A percentile compares a stretch with the other conserved stretches of the same genome.
These are phyloP conservation scores for Rhynchotus rufescens DNA, from an alignment of 2,797 vertebrate genomes.

Conservation along the genomic window DNA sequence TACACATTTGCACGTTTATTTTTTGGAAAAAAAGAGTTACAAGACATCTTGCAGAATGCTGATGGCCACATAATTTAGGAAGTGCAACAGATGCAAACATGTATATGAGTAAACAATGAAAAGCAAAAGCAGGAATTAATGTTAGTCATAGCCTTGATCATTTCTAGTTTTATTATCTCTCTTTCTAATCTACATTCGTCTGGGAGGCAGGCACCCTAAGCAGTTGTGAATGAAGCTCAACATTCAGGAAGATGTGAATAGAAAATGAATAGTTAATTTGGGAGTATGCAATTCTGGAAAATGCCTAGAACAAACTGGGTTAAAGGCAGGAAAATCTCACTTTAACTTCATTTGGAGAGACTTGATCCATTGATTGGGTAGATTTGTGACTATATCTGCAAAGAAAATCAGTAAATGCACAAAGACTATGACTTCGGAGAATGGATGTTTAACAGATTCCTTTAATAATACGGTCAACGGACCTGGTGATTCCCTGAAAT, in stretches of 20 bases:
- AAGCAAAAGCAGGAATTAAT: neutral
- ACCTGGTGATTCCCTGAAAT: neutral
- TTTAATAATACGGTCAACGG: neutral
- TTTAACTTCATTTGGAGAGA: neutral
- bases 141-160: neutral
- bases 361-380: neutral
- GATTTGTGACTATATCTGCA: accelerated
- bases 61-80: neutral
- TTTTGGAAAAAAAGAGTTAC: neutral
- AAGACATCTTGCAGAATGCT: neutral
- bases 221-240: neutral
- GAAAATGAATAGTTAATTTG: neutral
- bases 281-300: neutral
- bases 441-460: neutral
- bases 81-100: neutral
- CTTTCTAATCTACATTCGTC: neutral
- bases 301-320: neutral
- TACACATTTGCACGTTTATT: neutral
- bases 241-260: neutral
- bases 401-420: neutral
- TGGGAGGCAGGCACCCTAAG: neutral
- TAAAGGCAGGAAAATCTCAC: neutral
- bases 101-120: neutral
- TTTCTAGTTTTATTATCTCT: neutral
- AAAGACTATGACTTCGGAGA: neutral